phyloP scores from a whole-genome alignment of 2,113 vertebrate species.

The Oryzias javanicus region DNA sequence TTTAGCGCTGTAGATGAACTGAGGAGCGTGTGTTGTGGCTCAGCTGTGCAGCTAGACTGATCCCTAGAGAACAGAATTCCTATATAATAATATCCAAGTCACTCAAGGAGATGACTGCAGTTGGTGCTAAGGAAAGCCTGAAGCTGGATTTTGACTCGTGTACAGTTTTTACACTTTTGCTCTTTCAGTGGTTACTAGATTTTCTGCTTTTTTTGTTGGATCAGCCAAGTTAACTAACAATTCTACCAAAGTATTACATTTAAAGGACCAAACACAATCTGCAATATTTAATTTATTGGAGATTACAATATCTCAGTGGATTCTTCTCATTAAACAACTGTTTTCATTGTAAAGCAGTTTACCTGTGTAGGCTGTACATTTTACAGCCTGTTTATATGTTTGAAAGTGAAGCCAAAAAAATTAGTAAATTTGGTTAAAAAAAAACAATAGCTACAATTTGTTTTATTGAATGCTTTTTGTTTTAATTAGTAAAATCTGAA shows the following conservation, averaged over 20 bases:
- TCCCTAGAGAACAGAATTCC: conserved; percentile 4
- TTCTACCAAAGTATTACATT: too few relatives aligned
- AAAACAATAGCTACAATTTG: too few relatives aligned
- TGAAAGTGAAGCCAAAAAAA: conserved; percentile 39
- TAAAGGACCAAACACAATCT: too few relatives aligned
- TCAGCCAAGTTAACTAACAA: too few relatives aligned
- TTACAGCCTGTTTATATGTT: conserved; percentile 4
- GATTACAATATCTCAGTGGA: too few relatives aligned
- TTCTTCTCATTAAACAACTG: neutral
- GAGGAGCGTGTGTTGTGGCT: neutral
- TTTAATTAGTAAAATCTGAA: too few relatives aligned
- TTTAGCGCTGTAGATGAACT: neutral
- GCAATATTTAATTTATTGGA: too few relatives aligned
- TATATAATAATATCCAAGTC: conserved; percentile 11
- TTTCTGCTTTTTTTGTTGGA: too few relatives aligned
- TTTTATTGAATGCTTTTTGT: too few relatives aligned
- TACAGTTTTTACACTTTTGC: neutral
- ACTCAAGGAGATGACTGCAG: conserved; percentile 1
- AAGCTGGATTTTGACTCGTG: conserved; percentile 1
- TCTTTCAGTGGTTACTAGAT: neutral
- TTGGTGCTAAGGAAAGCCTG: neutral
- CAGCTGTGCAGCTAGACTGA: neutral
- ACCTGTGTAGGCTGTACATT: conserved; percentile 24
- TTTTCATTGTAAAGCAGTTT: conserved; percentile 1
- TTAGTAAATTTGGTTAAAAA: neutral